Conservation (phyloP, 2,113 vertebrate genomes). For the Coptodon bakossiorum region DNA sequence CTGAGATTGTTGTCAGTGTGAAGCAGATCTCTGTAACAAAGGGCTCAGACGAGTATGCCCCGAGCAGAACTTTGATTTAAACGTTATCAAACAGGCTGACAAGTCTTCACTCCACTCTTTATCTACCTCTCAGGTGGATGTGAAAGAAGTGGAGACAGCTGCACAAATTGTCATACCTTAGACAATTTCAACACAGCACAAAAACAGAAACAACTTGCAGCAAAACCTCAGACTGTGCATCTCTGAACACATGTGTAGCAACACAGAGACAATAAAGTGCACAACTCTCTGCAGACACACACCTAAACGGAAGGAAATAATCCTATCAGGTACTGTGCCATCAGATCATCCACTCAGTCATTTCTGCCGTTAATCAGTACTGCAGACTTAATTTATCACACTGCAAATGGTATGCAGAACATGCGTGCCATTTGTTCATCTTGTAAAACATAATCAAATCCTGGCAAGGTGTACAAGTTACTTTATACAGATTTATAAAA, state of each 20-base stretch:
- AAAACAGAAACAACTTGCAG: slow-evolving; percentile 1
- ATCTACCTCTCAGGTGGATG: slow-evolving; percentile 44
- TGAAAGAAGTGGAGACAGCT: background rate
- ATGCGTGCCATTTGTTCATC: background rate
- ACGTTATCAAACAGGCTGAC: slow-evolving; percentile 48
- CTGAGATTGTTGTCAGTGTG: slow-evolving; percentile 20
- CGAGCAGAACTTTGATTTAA: slow-evolving; percentile 53
- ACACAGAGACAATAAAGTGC: background rate
- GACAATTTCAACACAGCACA: background rate
- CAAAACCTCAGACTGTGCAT: background rate
- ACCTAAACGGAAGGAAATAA: background rate
- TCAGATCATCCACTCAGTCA: background rate
- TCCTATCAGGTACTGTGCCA: background rate
- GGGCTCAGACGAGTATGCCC: slow-evolving; percentile 17
- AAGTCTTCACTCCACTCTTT: slow-evolving; percentile 34
- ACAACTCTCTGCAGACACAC: background rate
- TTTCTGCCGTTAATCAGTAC: background rate
- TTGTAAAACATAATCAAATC: background rate
- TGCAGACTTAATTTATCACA: background rate
- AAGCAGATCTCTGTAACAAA: slow-evolving; percentile 7
- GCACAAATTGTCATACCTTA: slow-evolving; percentile 13
- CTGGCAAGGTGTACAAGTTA: background rate
- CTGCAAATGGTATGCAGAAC: background rate
- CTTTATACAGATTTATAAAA: background rate
- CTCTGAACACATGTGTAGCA: background rate